These are phyloP conservation scores for Amphimedon queenslandica DNA, from an alignment of 37 sponge, comb jelly and placozoan species.

Conservation along the genomic window DNA sequence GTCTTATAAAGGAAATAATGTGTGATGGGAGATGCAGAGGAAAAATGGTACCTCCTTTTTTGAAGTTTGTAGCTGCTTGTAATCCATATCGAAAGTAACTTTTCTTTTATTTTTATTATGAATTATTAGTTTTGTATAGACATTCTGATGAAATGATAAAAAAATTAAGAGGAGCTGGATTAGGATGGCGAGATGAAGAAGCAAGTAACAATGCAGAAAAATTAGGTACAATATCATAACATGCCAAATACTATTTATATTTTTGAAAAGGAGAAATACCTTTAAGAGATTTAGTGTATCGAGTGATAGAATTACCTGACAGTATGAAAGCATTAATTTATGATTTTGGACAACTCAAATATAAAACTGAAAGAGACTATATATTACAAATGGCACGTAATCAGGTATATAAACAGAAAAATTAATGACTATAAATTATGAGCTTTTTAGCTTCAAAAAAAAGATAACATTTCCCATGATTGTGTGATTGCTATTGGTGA, in stretches of 20 bases:
- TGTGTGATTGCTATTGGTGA: too few relatives aligned
- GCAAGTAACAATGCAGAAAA: conserved; percentile 18
- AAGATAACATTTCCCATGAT: too few relatives aligned
- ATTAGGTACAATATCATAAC: conserved; percentile 33
- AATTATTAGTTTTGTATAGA: too few relatives aligned
- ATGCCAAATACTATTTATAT: neutral
- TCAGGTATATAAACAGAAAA: too few relatives aligned
- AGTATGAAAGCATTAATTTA: conserved; percentile 60
- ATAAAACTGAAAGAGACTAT: conserved; percentile 27
- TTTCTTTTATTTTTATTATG: too few relatives aligned
- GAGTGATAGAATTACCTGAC: conserved; percentile 64
- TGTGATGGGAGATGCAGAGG: conserved; percentile 73
- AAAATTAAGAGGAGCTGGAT: conserved; percentile 63
- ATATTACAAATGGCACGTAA: conserved; percentile 43
- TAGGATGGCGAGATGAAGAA: conserved; percentile 54
- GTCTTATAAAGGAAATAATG: conserved; percentile 95
- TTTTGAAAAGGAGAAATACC: conserved; percentile 61
- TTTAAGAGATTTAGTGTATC: conserved; percentile 65
- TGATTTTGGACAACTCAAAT: conserved; percentile 68
- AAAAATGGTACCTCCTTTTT: conserved; percentile 14
- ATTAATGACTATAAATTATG: too few relatives aligned
- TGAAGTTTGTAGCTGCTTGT: conserved; percentile 85
- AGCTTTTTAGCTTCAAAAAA: too few relatives aligned
- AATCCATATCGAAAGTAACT: conserved; percentile 66
- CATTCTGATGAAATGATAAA: conserved; percentile 74